Conservation (phyloP, 1,140 invertebrate species). For the Drosophila seguyi region DNA sequence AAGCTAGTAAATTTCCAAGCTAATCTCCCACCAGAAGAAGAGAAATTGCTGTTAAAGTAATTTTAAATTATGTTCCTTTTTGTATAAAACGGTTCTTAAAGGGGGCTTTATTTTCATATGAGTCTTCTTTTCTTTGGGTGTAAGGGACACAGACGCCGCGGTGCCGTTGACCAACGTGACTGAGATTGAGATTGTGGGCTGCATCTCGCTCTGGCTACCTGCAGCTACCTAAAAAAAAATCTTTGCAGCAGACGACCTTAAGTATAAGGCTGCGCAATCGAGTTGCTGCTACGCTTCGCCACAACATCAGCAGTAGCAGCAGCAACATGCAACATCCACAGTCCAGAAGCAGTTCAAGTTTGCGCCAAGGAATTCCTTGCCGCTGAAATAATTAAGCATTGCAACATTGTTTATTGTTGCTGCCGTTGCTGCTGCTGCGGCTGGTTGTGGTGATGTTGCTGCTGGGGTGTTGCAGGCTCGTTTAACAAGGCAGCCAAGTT, state of each 20-base stretch:
- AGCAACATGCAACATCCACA: slow-evolving; percentile 42
- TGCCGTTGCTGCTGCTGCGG: slow-evolving; percentile 35
- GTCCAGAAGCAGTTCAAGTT: slow-evolving; percentile 80
- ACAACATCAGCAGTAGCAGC: slow-evolving; percentile 49
- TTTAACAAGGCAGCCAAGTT: slow-evolving; percentile 81
- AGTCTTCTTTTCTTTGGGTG: neutral
- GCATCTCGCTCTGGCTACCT: slow-evolving; percentile 37
- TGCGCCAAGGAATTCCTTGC: slow-evolving; percentile 79
- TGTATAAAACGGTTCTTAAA: neutral
- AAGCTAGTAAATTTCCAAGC: neutral
- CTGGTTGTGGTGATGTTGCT: slow-evolving; percentile 38
- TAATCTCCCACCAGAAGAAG: neutral
- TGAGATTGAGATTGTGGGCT: slow-evolving; percentile 41
- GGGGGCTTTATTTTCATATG: neutral
- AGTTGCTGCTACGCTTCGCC: slow-evolving; percentile 67
- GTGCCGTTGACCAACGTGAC: slow-evolving; percentile 79
- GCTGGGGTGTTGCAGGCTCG: slow-evolving; percentile 80
- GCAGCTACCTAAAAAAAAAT: slow-evolving; percentile 10
- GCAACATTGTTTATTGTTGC: slow-evolving; percentile 82
- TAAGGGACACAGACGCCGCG: slow-evolving; percentile 68
- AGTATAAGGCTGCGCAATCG: slow-evolving; percentile 73
- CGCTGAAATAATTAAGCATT: slow-evolving; percentile 84
- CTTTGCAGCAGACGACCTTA: slow-evolving; percentile 69
- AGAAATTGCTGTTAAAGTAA: neutral
- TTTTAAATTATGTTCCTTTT: too few species aligned